phyloP scores from a whole-genome alignment of 2,113 vertebrate genomes.

The Arenaria interpres region DNA sequence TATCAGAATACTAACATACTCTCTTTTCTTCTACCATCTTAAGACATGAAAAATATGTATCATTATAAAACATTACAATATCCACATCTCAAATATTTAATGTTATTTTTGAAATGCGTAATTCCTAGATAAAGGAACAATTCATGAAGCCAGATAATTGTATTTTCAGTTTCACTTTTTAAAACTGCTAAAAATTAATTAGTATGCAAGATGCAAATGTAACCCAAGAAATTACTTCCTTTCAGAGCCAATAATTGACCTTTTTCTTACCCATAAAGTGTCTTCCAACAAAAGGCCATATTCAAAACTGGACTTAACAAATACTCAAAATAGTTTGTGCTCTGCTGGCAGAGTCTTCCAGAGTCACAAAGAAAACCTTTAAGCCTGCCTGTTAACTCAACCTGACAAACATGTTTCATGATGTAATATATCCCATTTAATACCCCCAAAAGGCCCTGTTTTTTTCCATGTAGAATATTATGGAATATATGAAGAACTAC shows the following conservation, averaged over 20 bases:
- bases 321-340: background rate
- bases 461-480: background rate
- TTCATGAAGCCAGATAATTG: background rate
- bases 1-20: background rate
- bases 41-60: background rate
- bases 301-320: constrained; percentile 4
- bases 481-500: background rate
- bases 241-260: background rate
- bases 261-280: background rate
- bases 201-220: background rate
- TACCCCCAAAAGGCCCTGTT: background rate
- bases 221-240: background rate
- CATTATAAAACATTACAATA: background rate
- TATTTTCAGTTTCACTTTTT: background rate
- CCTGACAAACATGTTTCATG: background rate
- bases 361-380: background rate
- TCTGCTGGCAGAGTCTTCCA: background rate
- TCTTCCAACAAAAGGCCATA: constrained; percentile 5
- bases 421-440: background rate
- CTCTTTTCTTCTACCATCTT: background rate
- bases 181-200: background rate
- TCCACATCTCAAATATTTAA: background rate
- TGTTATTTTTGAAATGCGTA: background rate
- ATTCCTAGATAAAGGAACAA: background rate
- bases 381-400: background rate